Percentiles rank a stretch among this genome's conserved stretches.
Conservation (phyloP, 2,888 invertebrate species). For the Nephrotoma flavescens region DNA sequence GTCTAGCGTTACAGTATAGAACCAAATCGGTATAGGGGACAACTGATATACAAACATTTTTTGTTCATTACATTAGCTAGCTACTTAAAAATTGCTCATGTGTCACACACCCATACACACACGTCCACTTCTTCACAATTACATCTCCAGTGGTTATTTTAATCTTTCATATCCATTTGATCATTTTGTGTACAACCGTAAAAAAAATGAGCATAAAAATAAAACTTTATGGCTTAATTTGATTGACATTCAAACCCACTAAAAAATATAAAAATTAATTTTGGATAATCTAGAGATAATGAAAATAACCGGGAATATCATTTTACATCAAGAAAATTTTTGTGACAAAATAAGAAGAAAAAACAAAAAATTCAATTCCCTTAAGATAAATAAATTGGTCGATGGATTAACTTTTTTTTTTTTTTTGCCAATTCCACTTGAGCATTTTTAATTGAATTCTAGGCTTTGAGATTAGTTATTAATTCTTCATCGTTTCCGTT, state of each 20-base stretch:
- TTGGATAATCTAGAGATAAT: neutral
- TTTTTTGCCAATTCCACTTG: neutral
- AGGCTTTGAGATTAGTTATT: conserved; percentile 4
- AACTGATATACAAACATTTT: too few relatives aligned
- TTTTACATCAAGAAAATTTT: neutral
- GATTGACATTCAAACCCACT: neutral
- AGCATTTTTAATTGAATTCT: conserved; percentile 4
- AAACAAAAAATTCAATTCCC: conserved; percentile 1
- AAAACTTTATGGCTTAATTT: neutral
- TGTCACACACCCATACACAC: neutral
- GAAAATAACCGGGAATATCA: neutral
- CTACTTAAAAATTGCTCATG: too few relatives aligned
- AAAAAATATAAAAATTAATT: neutral
- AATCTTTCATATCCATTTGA: neutral
- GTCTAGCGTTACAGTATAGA: too few relatives aligned
- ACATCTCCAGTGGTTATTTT: neutral
- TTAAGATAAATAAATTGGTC: conserved; percentile 4
- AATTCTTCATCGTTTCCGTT: neutral
- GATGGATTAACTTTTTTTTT: neutral
- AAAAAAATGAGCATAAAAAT: neutral
- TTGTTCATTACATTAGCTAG: too few relatives aligned
- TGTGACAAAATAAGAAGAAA: neutral
- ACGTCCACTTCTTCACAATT: neutral
- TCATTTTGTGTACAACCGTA: neutral
- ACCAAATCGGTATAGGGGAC: too few relatives aligned